phyloP scores from a whole-genome alignment of 2,797 vertebrate genomes.

The Passerculus sandwichensis region DNA sequence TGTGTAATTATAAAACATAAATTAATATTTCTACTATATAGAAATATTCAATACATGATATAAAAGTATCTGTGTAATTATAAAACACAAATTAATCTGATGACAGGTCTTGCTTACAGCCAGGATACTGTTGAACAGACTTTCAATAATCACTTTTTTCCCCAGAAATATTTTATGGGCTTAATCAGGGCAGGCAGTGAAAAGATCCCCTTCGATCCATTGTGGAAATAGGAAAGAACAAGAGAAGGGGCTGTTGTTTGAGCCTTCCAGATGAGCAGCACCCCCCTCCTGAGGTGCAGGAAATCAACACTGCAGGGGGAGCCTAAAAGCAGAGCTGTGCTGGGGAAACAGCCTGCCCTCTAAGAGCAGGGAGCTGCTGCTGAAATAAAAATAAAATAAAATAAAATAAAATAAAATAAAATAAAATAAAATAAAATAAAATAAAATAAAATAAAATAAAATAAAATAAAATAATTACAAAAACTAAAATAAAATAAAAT shows the following conservation, averaged over 20 bases:
- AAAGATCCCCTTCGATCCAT: slow-evolving; percentile 12
- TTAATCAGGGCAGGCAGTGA: not conserved
- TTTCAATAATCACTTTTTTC: not conserved
- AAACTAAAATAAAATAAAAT: too few relatives aligned
- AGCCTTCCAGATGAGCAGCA: not conserved
- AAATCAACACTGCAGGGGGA: not conserved
- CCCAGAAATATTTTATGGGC: slow-evolving; percentile 11
- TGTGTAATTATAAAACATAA: slow-evolving; percentile 2
- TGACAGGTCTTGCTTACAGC: not conserved
- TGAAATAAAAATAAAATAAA: too few relatives aligned
- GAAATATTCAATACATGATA: not conserved
- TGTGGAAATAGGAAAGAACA: not conserved
- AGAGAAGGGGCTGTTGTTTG: not conserved
- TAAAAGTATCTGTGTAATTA: not conserved
- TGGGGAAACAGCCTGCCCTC: not conserved
- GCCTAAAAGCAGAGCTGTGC: not conserved
- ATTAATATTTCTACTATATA: not conserved
- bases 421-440: too few relatives aligned
- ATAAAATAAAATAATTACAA: too few relatives aligned
- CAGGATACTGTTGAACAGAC: not conserved
- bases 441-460: too few relatives aligned
- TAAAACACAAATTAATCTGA: not conserved
- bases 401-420: too few relatives aligned
- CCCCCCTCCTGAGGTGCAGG: not conserved
- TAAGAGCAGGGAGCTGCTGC: not conserved